A percentile compares a stretch with the other conserved stretches of the same genome.
phyloP scores from a whole-genome alignment of 2,797 vertebrate species.

The Tangara arthus region DNA sequence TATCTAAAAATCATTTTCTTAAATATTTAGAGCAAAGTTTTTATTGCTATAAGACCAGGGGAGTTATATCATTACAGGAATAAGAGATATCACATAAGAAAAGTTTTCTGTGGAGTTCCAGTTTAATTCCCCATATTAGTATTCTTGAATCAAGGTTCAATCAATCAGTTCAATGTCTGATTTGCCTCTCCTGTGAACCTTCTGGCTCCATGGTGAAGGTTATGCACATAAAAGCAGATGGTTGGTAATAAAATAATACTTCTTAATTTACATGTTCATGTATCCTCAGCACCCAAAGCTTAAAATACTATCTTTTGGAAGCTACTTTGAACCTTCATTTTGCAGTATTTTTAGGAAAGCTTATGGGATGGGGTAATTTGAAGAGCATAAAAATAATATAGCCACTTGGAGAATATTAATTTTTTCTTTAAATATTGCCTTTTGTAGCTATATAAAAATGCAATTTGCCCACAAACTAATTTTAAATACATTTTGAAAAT shows the following conservation, averaged over 20 bases:
- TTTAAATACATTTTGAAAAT: neutral
- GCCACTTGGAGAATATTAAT: neutral
- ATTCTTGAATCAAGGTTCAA: neutral
- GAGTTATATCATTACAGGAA: neutral
- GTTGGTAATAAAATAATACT: neutral
- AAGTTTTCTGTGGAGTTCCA: neutral
- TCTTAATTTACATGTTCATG: neutral
- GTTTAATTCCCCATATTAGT: neutral
- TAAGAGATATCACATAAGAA: neutral
- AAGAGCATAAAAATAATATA: neutral
- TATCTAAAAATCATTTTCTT: neutral
- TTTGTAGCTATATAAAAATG: neutral
- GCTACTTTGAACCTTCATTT: neutral
- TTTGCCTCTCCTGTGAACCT: neutral
- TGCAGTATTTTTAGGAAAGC: neutral
- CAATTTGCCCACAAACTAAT: neutral
- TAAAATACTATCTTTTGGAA: neutral
- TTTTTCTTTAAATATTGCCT: neutral
- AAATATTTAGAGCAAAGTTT: neutral
- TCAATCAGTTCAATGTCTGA: neutral
- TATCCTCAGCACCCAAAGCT: neutral
- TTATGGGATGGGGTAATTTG: neutral
- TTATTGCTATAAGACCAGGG: neutral
- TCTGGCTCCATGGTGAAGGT: neutral
- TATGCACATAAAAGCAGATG: neutral